Conservation (phyloP, 2,113 vertebrate genomes). For the Mola mola region DNA sequence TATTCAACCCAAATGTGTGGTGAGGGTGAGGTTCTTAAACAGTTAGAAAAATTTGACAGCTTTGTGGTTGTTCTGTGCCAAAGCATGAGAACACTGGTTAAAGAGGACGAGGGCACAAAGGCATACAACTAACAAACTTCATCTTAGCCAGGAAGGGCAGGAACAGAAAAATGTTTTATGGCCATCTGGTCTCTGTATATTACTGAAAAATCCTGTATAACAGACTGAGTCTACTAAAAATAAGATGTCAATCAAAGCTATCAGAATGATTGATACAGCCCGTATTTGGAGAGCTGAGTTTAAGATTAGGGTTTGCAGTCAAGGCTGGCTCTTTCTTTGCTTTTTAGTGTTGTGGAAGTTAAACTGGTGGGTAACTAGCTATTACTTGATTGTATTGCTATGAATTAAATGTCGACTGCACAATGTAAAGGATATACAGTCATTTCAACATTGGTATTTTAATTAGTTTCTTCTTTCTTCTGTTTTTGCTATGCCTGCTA, state of each 20-base stretch:
- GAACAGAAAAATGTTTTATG: conserved; percentile 9
- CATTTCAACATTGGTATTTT: too few relatives aligned
- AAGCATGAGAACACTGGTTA: conserved; percentile 6
- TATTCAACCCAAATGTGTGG: too few relatives aligned
- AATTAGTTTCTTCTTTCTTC: too few relatives aligned
- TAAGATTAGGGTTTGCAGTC: too few relatives aligned
- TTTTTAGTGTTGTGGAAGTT: too few relatives aligned
- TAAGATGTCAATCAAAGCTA: conserved; percentile 3
- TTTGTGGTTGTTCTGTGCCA: conserved; percentile 19
- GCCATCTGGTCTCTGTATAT: too few relatives aligned
- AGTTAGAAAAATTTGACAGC: conserved; percentile 23
- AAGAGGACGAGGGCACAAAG: conserved; percentile 11
- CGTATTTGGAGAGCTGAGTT: background rate
- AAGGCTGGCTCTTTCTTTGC: too few relatives aligned
- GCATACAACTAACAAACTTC: conserved; percentile 26
- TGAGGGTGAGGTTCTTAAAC: conserved; percentile 1
- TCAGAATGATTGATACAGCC: conserved; percentile 1
- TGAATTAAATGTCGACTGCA: too few relatives aligned
- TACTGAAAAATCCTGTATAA: conserved; percentile 10
- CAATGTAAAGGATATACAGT: too few relatives aligned
- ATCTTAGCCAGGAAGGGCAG: background rate
- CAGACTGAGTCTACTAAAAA: conserved; percentile 17
- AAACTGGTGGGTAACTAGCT: too few relatives aligned
- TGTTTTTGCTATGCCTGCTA: too few relatives aligned
- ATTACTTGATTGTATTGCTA: too few relatives aligned